A percentile compares a stretch with the other conserved stretches of the same genome.
Evolutionary conservation across 2,888 invertebrate species (phyloP).

Genomic region (Anorthoa munda): DNA sequence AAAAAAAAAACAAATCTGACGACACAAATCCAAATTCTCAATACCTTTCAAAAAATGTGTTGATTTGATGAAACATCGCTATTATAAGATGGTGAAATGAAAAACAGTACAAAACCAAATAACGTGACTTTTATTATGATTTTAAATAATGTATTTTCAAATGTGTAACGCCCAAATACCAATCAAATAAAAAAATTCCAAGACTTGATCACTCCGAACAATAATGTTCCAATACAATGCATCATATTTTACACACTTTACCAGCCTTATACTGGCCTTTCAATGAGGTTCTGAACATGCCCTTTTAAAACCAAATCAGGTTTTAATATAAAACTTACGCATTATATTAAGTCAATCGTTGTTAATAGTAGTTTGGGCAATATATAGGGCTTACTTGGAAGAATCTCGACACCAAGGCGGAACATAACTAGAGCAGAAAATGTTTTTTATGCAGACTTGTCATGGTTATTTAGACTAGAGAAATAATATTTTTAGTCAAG

Average conservation of each 20-base stretch:
- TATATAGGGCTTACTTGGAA: conserved; percentile 59
- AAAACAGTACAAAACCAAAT: not conserved
- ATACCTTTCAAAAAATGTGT: not conserved
- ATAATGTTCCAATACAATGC: too few species aligned
- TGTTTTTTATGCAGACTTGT: not conserved
- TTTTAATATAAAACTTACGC: conserved; percentile 29
- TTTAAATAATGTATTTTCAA: too few species aligned
- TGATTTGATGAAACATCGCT: not conserved
- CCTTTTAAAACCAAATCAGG: conserved; percentile 18
- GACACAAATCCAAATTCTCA: not conserved
- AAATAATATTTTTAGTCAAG: too few species aligned
- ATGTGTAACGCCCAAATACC: too few species aligned
- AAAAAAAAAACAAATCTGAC: not conserved
- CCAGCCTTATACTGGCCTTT: too few species aligned
- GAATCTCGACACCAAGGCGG: conserved; percentile 49
- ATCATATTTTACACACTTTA: too few species aligned
- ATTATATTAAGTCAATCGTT: conserved; percentile 9
- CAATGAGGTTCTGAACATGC: conserved; percentile 29
- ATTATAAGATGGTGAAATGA: not conserved
- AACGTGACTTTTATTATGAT: too few species aligned
- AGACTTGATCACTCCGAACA: not conserved
- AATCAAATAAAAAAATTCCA: not conserved
- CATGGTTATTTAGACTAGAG: too few species aligned
- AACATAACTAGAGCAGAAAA: conserved; percentile 53
- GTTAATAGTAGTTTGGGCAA: conserved; percentile 33